Evolutionary conservation across 2,888 invertebrate genomes (phyloP).

Genomic region (Philereme vetulata): DNA sequence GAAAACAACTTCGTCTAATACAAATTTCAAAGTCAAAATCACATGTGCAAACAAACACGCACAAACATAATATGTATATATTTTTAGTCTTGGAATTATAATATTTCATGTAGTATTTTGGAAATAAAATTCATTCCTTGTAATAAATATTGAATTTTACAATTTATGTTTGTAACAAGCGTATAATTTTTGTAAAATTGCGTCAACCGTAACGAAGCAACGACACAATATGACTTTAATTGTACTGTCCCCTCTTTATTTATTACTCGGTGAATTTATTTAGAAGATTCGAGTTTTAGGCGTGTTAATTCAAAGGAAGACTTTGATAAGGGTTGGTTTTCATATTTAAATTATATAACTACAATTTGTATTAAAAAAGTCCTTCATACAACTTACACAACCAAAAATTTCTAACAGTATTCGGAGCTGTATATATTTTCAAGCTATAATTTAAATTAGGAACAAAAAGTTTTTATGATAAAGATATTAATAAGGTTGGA

Average conservation of each 20-base stretch:
- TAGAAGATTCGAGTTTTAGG: conserved; percentile 18
- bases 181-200: conserved; percentile 49
- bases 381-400: too few species aligned
- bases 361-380: conserved; percentile 8
- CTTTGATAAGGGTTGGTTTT: conserved; percentile 26
- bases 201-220: conserved; percentile 52
- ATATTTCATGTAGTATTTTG: conserved; percentile 29
- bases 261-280: conserved; percentile 34
- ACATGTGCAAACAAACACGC: conserved; percentile 32
- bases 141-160: conserved; percentile 61
- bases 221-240: conserved; percentile 59
- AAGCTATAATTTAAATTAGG: too few species aligned
- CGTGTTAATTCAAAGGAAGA: conserved; percentile 14
- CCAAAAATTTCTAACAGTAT: too few species aligned
- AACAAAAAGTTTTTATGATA: too few species aligned
- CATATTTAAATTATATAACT: conserved; percentile 14
- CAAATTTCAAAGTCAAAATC: conserved; percentile 26
- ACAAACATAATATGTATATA: conserved; percentile 26
- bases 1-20: conserved; percentile 33
- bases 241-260: conserved; percentile 47
- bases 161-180: conserved; percentile 52
- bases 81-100: conserved; percentile 40
- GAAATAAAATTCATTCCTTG: conserved; percentile 39
- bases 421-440: too few species aligned
- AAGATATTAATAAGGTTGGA: too few species aligned